Conservation (phyloP, 2,113 vertebrate genomes). For the Microcebus jonahi region DNA sequence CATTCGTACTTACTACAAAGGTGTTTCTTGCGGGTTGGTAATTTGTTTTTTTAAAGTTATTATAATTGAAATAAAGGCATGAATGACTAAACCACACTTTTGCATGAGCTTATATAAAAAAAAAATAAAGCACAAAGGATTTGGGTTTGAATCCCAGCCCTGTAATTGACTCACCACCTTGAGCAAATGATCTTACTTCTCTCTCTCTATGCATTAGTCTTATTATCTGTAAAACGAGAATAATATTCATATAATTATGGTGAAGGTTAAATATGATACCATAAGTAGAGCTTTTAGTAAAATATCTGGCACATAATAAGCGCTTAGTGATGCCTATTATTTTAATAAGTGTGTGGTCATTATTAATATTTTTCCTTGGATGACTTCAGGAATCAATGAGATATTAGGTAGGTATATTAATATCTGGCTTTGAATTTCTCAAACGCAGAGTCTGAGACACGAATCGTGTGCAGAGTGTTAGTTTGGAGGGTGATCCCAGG, state of each 20-base stretch:
- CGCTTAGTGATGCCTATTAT: background rate
- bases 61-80: background rate
- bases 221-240: background rate
- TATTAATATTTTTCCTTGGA: background rate
- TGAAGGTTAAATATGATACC: background rate
- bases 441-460: background rate
- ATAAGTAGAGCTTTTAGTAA: background rate
- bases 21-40: background rate
- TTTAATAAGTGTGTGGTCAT: background rate
- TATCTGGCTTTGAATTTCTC: slow-evolving; percentile 28
- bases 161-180: background rate
- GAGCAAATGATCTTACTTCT: background rate
- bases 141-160: background rate
- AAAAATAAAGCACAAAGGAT: background rate
- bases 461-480: background rate
- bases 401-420: background rate
- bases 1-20: background rate
- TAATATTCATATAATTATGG: background rate
- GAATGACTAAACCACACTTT: background rate
- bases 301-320: background rate
- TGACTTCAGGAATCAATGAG: background rate
- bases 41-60: background rate
- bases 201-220: background rate
- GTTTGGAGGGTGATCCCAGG: background rate
- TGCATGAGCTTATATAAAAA: background rate